These are phyloP conservation scores for Pelobates fuscus DNA, from an alignment of 2,113 vertebrate species.

Conservation along the genomic window DNA sequence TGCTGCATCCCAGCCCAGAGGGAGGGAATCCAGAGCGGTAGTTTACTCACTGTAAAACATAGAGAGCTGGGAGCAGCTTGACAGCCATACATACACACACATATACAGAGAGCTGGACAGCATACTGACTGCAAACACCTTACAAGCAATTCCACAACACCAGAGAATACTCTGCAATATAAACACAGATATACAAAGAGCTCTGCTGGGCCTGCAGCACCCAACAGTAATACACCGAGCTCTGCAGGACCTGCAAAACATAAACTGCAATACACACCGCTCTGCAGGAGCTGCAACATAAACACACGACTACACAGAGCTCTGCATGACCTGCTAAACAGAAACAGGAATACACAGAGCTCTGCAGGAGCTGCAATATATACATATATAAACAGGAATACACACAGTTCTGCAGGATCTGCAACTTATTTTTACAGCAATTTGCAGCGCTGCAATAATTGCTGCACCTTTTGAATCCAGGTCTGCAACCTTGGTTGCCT, in stretches of 20 bases:
- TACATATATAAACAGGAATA: background rate
- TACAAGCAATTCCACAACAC: background rate
- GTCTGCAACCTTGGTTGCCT: background rate
- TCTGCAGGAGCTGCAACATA: background rate
- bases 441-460: background rate
- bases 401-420: background rate
- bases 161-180: too few relatives aligned
- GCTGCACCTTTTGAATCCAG: too few relatives aligned
- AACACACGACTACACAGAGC: background rate
- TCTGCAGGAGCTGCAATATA: background rate
- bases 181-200: too few relatives aligned
- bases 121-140: background rate
- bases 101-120: background rate
- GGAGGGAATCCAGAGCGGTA: background rate
- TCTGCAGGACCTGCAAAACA: background rate
- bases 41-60: background rate
- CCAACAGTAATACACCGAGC: background rate
- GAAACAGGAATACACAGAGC: background rate
- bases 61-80: background rate
- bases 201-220: background rate
- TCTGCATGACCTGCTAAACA: background rate
- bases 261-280: background rate
- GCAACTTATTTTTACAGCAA: background rate
- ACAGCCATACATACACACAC: background rate
- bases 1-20: background rate